Percentiles rank a stretch among this genome's conserved stretches.
Evolutionary conservation across 2,888 invertebrate genomes (phyloP).

Genomic region (Timandra comae): DNA sequence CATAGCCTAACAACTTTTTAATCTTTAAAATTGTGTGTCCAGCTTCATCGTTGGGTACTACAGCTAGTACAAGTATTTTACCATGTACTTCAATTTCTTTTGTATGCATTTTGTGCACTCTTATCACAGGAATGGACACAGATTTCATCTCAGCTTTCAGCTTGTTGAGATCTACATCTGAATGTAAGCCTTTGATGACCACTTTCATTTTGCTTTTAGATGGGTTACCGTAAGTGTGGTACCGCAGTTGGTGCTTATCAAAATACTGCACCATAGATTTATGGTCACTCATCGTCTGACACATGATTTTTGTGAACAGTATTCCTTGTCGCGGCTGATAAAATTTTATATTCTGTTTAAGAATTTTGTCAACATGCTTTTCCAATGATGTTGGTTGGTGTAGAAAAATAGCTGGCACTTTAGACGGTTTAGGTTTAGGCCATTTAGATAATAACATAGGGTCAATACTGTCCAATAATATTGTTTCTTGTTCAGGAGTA

Average conservation of each 20-base stretch:
- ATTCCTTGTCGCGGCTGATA: slow-evolving; percentile 27
- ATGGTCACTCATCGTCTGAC: slow-evolving; percentile 35
- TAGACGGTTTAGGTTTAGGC: slow-evolving; percentile 31
- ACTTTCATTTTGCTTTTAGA: slow-evolving; percentile 44
- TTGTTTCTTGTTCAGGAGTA: too few species aligned
- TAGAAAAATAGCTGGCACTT: slow-evolving; percentile 43
- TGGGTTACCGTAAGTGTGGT: slow-evolving; percentile 49
- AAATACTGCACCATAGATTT: slow-evolving; percentile 37
- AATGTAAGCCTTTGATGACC: slow-evolving; percentile 44
- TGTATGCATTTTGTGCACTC: slow-evolving; percentile 46
- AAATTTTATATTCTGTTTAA: slow-evolving; percentile 32
- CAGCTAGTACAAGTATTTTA: slow-evolving; percentile 36
- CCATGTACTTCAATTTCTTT: slow-evolving; percentile 24
- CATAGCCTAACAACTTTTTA: slow-evolving; percentile 30
- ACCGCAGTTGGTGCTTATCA: slow-evolving; percentile 38
- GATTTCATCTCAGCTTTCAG: slow-evolving; percentile 37
- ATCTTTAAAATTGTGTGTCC: slow-evolving; percentile 36
- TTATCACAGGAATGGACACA: slow-evolving; percentile 37
- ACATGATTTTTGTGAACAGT: slow-evolving; percentile 36
- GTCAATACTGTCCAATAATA: background rate
- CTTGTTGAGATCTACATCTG: slow-evolving; percentile 27
- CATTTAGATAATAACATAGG: slow-evolving; percentile 19
- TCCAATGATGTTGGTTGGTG: slow-evolving; percentile 34
- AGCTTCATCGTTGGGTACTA: slow-evolving; percentile 36
- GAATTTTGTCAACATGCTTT: slow-evolving; percentile 31